These are phyloP conservation scores for Baryphthengus martii DNA, from an alignment of 2,113 vertebrate species.

Conservation along the genomic window DNA sequence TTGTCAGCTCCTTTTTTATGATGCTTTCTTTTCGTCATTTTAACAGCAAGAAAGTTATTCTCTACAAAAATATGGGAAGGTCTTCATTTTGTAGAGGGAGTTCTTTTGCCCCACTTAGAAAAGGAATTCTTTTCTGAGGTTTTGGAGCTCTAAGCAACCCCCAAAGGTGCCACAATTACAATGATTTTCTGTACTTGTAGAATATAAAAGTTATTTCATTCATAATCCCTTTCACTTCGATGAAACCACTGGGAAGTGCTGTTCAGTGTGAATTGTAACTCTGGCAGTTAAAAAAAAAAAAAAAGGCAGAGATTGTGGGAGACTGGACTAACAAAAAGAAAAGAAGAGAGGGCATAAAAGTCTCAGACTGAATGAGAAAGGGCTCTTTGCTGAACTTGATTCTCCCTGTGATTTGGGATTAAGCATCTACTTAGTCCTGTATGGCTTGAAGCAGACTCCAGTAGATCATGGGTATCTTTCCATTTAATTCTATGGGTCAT, in stretches of 20 bases:
- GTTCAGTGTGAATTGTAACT: not conserved
- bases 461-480: not conserved
- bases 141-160: not conserved
- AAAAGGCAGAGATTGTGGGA: not conserved
- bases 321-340: not conserved
- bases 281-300: not conserved
- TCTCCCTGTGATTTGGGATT: not conserved
- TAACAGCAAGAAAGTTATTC: conserved; percentile 33
- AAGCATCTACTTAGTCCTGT: not conserved
- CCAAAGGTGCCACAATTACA: not conserved
- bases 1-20: conserved; percentile 16
- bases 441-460: not conserved
- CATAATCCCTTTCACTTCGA: not conserved
- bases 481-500: not conserved
- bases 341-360: not conserved
- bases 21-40: conserved; percentile 51
- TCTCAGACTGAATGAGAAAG: not conserved
- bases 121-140: not conserved
- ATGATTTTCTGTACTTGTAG: not conserved
- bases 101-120: conserved; percentile 13
- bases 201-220: conserved; percentile 25
- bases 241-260: not conserved
- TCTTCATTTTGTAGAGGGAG: not conserved
- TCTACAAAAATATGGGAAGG: not conserved
- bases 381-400: not conserved